Percentiles rank a stretch among this genome's conserved stretches.
These are phyloP conservation scores for Trichopoda pennipes DNA, from an alignment of 2,888 invertebrate species.

Conservation along the genomic window DNA sequence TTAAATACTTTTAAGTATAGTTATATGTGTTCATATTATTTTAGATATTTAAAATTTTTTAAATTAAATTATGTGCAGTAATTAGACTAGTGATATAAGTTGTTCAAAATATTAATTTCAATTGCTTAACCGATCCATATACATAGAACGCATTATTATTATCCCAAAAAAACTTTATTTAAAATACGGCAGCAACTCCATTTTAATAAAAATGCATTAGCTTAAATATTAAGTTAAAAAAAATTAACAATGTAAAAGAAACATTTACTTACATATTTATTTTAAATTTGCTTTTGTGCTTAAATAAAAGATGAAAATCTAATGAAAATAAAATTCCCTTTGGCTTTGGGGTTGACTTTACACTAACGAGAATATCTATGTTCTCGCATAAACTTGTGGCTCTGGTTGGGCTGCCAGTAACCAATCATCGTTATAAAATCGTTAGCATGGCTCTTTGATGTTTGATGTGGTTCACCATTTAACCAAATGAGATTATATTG, in stretches of 20 bases:
- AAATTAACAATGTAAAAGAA: neutral
- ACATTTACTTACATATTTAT: slow-evolving; percentile 12
- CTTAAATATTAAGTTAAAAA: slow-evolving; percentile 24
- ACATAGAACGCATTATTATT: too few species aligned
- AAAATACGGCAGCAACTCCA: neutral
- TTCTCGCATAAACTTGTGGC: slow-evolving; percentile 32
- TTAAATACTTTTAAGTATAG: too few species aligned
- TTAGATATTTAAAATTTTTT: too few species aligned
- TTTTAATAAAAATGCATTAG: neutral
- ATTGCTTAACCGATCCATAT: too few species aligned
- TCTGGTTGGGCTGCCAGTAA: slow-evolving; percentile 52
- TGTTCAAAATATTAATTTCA: too few species aligned
- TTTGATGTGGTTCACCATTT: slow-evolving; percentile 71
- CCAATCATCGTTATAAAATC: slow-evolving; percentile 65
- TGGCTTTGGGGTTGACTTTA: slow-evolving; percentile 46
- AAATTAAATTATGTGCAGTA: too few species aligned
- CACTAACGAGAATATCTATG: slow-evolving; percentile 26
- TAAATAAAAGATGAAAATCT: slow-evolving; percentile 15
- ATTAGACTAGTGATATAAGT: too few species aligned
- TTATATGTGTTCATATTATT: too few species aligned
- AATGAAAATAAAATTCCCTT: slow-evolving; percentile 37
- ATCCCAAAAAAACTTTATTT: neutral
- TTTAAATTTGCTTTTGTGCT: slow-evolving; percentile 14
- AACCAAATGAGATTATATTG: slow-evolving; percentile 71
- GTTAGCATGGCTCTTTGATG: slow-evolving; percentile 68